Evolutionary conservation across 2,113 vertebrate species (phyloP), one percentile per base, ranked within the genome.

Genomic region (Xerus inauris): DNA sequence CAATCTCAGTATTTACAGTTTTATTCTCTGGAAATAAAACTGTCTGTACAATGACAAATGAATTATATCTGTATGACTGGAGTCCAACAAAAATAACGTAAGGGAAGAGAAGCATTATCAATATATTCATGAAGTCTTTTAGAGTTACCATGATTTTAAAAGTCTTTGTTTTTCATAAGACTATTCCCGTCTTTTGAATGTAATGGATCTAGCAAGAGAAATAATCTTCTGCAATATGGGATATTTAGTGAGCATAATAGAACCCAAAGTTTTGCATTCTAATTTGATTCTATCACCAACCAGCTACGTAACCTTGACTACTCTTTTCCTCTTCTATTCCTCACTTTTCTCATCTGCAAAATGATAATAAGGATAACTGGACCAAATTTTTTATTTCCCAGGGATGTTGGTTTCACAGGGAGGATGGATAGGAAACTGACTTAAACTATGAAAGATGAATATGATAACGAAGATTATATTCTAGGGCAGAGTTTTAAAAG

Each of bases 21-120:
- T 85, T 64, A 54, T 24, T 69, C 40, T 93, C 47, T 91, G 28
- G 67, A 87, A 94, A 85, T 13, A 82, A 84, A 94, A 85, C 12
- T 75, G 4, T 76, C 30, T 73, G 32, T 92, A 20, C 80, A 69
- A 62, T n/a, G 57, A 45, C 20, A 75, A 93, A 51, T 67, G 19
- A 32, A 62, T 65, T 71, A 7, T 45, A 45, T 73, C 62, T 71
- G 6, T 54, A 67, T 75, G 67, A 49, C 19, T 42, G 22, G 67
- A 40, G 51, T 77, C 57, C 49, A 83, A 87, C 30, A 42, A 80
- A 45, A 87, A 59, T 4, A 84, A 72, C 5, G 14, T 8, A 47
- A 82, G 0, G 0, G 12, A 75, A 77, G 22, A 92, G 73, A 93
- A 54, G 77, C 19, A 14, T 32, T 42, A 65, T 76, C 72, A 87